Base-by-base conservation (phyloP, 64 coral and sea anemone species). In the Porites australiensis region DNA sequence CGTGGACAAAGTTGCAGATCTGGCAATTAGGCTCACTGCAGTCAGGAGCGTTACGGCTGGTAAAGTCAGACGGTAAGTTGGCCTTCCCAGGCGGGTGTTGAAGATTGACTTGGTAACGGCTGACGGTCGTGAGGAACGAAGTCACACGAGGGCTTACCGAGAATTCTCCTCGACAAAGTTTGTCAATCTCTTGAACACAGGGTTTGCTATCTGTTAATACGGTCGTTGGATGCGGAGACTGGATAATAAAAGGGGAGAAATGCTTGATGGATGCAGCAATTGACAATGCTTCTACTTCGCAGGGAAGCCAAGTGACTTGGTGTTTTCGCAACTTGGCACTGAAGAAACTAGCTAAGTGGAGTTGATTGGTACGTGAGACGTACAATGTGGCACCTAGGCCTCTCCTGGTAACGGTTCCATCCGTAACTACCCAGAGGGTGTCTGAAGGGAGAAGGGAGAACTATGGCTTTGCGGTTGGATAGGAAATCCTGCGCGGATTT, bases 351-450 rank as follows among this genome's bases (percentile, higher is more conserved):
- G 91, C 91, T 27, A 87, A 57, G 37, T 79, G 82, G 12, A 82
- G 77, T 12, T 71, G 76, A 63, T 47, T 72, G 62, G 14, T 77
- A 64, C 62, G 46, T 11, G 77, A 63, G 50, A 87, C 44, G 46
- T 93, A 93, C 66, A 93, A 63, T 63, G 90, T 93, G 61, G 90
- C 90, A 78, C 82, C 82, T 9, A 93, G 86, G 44, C 90, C 82
- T 22, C 53, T 71, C 48, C 87, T 74, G 23, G 12, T 86, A 15
- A 93, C 90, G 20, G 90, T 61, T 44, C 89, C 89, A 70, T 91
- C 89, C 6, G 89, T 72, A 8, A 91, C 89, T 57, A 88, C 88
- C 82, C 82, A 93, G 47, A 88, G 75, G 50, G 44, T 50, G 48
- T 93, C 91, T 66, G 67, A 74, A 16, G 74, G 88, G 47, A 73